Percentiles rank a stretch among this genome's conserved stretches.
Evolutionary conservation across 2,888 invertebrate species (phyloP).

Genomic region (Pseudeuparius sepicola): DNA sequence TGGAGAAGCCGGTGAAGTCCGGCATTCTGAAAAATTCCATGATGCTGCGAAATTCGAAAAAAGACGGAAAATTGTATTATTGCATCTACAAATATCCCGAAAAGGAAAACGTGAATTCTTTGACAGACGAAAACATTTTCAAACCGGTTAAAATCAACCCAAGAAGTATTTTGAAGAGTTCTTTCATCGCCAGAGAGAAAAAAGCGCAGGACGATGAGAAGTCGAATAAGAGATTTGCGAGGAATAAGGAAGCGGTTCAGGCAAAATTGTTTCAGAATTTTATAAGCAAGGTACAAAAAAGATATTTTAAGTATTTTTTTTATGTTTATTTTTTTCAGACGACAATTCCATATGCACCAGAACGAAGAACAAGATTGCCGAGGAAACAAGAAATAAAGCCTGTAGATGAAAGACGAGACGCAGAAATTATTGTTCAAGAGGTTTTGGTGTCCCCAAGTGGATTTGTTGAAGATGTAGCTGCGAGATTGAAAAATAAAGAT

Average conservation of each 20-base stretch:
- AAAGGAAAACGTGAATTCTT: constrained; percentile 34
- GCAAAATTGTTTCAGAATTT: constrained; percentile 33
- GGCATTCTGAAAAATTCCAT: no score
- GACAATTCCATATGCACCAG: constrained; percentile 35
- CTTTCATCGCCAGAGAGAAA: no score
- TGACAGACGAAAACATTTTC: constrained; percentile 19
- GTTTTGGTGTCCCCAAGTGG: constrained; percentile 35
- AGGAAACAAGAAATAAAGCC: constrained; percentile 39
- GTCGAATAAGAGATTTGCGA: no score
- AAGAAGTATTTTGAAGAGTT: constrained; percentile 34
- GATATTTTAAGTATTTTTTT: constrained; percentile 12
- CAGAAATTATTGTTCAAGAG: constrained; percentile 38
- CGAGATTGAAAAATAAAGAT: constrained; percentile 20
- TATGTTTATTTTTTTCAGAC: constrained; percentile 25
- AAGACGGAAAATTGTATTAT: no score
- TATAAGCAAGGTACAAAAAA: constrained; percentile 27
- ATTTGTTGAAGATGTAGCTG: constrained; percentile 28
- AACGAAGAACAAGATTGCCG: constrained; percentile 34
- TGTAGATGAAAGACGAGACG: constrained; percentile 32
- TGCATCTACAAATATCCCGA: no score
- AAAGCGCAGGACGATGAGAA: no score
- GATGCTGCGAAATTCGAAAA: no score
- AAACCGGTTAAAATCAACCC: no score
- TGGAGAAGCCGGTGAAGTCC: constrained; percentile 13
- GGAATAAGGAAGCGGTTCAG: constrained; percentile 33